Percentiles rank a stretch among this genome's conserved stretches.
These are phyloP conservation scores for Pomacea maculata DNA, from an alignment of 1,140 invertebrate species.

Conservation along the genomic window DNA sequence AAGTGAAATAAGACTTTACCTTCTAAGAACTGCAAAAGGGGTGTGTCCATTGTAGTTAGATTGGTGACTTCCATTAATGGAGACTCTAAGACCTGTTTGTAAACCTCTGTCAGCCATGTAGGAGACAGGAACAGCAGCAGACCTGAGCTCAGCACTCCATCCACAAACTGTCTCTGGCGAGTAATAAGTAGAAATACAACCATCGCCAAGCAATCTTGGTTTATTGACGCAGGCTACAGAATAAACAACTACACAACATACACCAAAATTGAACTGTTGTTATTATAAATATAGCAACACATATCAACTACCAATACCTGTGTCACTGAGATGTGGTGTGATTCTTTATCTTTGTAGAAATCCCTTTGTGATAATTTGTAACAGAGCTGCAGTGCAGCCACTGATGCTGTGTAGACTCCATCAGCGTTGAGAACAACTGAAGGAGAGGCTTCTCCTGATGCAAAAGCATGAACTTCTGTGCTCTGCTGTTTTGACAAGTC, in stretches of 20 bases:
- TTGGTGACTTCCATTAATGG: constrained; percentile 74
- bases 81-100: constrained; percentile 82
- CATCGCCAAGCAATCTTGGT: not conserved
- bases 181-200: not conserved
- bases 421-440: constrained; percentile 89
- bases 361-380: constrained; percentile 80
- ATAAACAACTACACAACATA: constrained; percentile 11
- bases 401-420: constrained; percentile 91
- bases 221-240: not conserved
- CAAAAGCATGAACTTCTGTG: too few species aligned
- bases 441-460: not conserved
- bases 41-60: constrained; percentile 10
- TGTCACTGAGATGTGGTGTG: constrained; percentile 70
- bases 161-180: constrained; percentile 84
- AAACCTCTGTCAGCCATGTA: constrained; percentile 90
- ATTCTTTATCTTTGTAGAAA: constrained; percentile 74
- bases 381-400: constrained; percentile 83
- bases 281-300: too few species aligned
- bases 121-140: constrained; percentile 90
- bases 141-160: constrained; percentile 88
- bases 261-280: too few species aligned
- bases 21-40: constrained; percentile 15
- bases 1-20: not conserved
- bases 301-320: constrained; percentile 13
- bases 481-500: not conserved